Percentiles rank a stretch among this genome's conserved stretches.
These are phyloP conservation scores for Stichodactyla mertensii DNA, from an alignment of 64 coral and sea anemone species.

Conservation along the genomic window DNA sequence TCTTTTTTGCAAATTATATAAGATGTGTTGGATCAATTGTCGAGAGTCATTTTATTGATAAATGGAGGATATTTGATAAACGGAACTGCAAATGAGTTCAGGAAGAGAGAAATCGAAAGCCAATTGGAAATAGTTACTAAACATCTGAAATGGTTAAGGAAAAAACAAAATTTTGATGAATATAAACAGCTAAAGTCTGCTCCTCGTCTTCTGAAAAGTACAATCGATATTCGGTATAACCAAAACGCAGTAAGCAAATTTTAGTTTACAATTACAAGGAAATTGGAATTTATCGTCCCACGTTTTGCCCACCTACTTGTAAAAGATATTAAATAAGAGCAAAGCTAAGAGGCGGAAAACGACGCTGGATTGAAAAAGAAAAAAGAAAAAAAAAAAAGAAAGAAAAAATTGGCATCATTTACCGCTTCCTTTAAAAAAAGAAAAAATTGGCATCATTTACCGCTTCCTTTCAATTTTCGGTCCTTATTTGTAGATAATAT, in stretches of 20 bases:
- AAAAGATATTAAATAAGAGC: neutral
- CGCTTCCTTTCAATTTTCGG: neutral
- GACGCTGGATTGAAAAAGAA: neutral
- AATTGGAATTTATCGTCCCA: neutral
- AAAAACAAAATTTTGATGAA: neutral
- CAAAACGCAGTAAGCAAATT: neutral
- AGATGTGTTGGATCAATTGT: too few relatives aligned
- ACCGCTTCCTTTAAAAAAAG: neutral
- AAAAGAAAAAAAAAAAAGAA: neutral
- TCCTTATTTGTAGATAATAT: neutral
- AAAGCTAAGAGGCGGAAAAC: neutral
- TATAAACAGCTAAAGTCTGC: neutral
- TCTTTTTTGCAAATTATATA: too few relatives aligned
- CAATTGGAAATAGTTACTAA: neutral
- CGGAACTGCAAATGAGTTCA: neutral
- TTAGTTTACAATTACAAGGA: neutral
- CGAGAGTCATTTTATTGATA: too few relatives aligned
- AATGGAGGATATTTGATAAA: neutral
- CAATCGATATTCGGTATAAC: neutral
- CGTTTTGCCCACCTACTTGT: neutral
- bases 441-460: neutral
- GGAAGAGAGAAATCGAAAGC: neutral
- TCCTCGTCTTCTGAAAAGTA: neutral
- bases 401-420: neutral
- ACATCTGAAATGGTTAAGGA: neutral